Evolutionary conservation across 2,888 invertebrate species (phyloP), one percentile per base, ranked within the genome.

Genomic region (Thelaira solivaga): DNA sequence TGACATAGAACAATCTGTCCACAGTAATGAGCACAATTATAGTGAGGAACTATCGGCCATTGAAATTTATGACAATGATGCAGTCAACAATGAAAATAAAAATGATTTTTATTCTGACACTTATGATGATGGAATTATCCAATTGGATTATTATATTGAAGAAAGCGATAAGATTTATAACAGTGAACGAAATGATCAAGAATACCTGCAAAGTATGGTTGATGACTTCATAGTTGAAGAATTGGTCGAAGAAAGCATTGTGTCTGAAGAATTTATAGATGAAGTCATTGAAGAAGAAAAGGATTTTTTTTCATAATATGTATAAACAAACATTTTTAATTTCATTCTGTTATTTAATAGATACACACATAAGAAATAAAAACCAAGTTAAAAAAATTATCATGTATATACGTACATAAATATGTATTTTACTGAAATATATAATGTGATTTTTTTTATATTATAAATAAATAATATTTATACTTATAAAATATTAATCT

Each of bases 211-310:
- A 69, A 59, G 6, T 34, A 47, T 29, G 10, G 57, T 59, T 22
- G 59, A 59, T n/a, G 55, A 53, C 7, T 41, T 61, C 8, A 31
- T 18, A 2, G 51, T 65, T 18, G 69, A n/a, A 0, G 51, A 62
- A 16, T 20, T 62, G 24, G 24, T 64, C 2, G 77, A 73, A 13
- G 68, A 74, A n/a, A 16, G 59, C 8, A 49, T 77, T 31, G 68
- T 69, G 1, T 45, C 29, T 10, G 71, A 67, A 45, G 65, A 75
- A 39, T 59, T 34, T 16, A 55, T 71, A 26, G 78, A 71, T 36
- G 69, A 74, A 39, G 16, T 76, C 22, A 29, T 45, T 7, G 49
- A 16, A 8, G 61, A 45, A n/a, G 36, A 49, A 10, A 47, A 49
- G n/a, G 68, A 61, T 24, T 20, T 20, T 22, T 41, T 55, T 57